Evolutionary conservation across 2,113 vertebrate genomes (phyloP), one percentile per base, ranked within the genome.

Genomic region (Oryzias javanicus): DNA sequence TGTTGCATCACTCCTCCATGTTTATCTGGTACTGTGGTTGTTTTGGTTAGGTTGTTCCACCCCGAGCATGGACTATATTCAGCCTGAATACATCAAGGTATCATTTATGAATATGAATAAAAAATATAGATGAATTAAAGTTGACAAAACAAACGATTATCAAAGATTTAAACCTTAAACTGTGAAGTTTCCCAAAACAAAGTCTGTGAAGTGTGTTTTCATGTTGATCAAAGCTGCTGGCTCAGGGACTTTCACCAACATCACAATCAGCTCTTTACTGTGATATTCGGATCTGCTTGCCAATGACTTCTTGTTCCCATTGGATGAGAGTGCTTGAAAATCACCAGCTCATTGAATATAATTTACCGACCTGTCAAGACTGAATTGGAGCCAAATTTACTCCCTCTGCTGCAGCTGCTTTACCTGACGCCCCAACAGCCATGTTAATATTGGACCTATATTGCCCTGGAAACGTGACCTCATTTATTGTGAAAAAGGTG

Each of bases 301-400:
- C 56, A 62, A 29, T 62, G 5, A 54, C 51, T 51, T 57, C 46
- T 35, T 14, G 6, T 49, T 47, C 14, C 8, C 47, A 22, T 52
- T 22, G 25, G 49, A 66, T 42, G 56, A 61, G 50, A 51, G 50
- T 15, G 42, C 20, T n/a, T 71, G 55, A 52, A 78, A 73, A 52
- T 65, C 74, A 65, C 2, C 62, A 61, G 59, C 58, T 81, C 47
- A 55, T 85, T 66, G 18, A 47, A 25, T 25, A n/a, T 45, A 50
- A 81, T 85, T 80, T 71, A 82, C 55, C 47, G 54, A 60, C 49
- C 51, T 74, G 83, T 80, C 74, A 74, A 55, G 56, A 55, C 60
- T 45, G 27, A 27, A 24, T 51, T 70, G 49, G 59, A n/a, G 5
- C 53, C 41, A 58, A 22, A 35, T 45, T 20, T 22, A 42, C 52